phyloP scores from a whole-genome alignment of 1,140 invertebrate genomes.

The Chelonus insularis region DNA sequence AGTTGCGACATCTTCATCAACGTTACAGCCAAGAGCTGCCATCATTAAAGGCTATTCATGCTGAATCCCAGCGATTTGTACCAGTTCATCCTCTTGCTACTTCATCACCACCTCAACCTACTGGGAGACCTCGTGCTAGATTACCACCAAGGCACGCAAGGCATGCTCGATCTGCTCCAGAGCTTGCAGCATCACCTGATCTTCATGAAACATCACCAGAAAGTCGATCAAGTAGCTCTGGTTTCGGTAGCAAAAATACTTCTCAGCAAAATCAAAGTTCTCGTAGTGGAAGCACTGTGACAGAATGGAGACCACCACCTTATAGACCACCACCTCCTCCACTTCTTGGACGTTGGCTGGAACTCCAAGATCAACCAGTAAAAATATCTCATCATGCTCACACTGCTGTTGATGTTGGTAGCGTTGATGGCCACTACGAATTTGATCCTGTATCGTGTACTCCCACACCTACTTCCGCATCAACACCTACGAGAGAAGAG shows the following conservation, averaged over 20 bases:
- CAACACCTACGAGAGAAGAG: constrained; percentile 65
- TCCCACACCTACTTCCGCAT: constrained; percentile 71
- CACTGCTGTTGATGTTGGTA: constrained; percentile 74
- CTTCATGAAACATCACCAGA: constrained; percentile 77
- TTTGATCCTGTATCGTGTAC: constrained; percentile 81
- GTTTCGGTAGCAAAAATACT: constrained; percentile 91
- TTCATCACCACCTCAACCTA: constrained; percentile 57
- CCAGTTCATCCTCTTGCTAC: constrained; percentile 64
- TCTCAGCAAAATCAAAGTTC: constrained; percentile 77
- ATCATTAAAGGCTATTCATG: constrained; percentile 72
- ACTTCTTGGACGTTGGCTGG: constrained; percentile 65
- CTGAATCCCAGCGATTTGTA: constrained; percentile 66
- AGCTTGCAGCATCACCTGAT: constrained; percentile 64
- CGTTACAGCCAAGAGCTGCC: constrained; percentile 75
- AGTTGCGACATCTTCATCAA: constrained; percentile 67
- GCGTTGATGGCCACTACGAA: constrained; percentile 94
- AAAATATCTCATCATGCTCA: constrained; percentile 29
- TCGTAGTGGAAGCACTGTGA: constrained; percentile 70
- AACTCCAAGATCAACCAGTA: constrained; percentile 54
- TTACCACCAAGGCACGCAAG: constrained; percentile 66
- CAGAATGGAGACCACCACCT: constrained; percentile 75
- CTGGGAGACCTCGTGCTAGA: constrained; percentile 59
- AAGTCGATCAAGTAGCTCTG: constrained; percentile 82
- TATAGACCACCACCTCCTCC: constrained; percentile 72
- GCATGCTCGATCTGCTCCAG: constrained; percentile 68